Evolutionary conservation across 2,888 invertebrate species (phyloP), one percentile per base, ranked within the genome.

Genomic region (Rhorus exstirpatorius): DNA sequence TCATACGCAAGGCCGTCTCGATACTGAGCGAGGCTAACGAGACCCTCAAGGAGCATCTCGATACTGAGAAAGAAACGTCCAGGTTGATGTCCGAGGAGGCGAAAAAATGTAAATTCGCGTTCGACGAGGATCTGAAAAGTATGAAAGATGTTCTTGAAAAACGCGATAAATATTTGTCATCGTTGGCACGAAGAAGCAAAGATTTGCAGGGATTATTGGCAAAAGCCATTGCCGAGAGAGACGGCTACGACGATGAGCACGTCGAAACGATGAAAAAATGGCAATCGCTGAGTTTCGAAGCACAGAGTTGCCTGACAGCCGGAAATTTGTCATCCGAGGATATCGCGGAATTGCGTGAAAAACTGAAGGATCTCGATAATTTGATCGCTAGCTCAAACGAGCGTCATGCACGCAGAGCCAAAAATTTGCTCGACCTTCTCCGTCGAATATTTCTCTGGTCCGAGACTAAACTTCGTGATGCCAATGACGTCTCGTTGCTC

Each of bases 281-380:
- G 89, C 70, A 70, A 17, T 51, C 44, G 14, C 60, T 84, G 19
- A 21, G 81, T 44, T 55, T 24, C 1, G 84, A 84, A 44, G 85
- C 84, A 8, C 58, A 81, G n/a, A 35, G 38, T 10, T 61, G 83
- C 19, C 75, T 87, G 4, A 17, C 60, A 0, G 53, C n/a, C 3
- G 83, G 83, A 14, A 79, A 60, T 61, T 86, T 84, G 3, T 65
- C 82, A 10, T 88, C 87, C 24, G 87, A 89, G 3, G 89, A 90
- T 53, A 53, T 88, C 7, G 88, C 91, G 51, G 83, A 90, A 17
- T 80, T 91, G 41, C 87, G 88, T 60, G 71, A 76, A 0, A 88
- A 85, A 24, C 87, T 89, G 53, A 76, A 83, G 19, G 85, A 87
- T 24, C 79, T 91, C 8, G 90, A 91, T 67, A 87, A 86, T 78